These are phyloP conservation scores for Palloptera scutellata DNA, from an alignment of 2,888 invertebrate species.

Conservation along the genomic window DNA sequence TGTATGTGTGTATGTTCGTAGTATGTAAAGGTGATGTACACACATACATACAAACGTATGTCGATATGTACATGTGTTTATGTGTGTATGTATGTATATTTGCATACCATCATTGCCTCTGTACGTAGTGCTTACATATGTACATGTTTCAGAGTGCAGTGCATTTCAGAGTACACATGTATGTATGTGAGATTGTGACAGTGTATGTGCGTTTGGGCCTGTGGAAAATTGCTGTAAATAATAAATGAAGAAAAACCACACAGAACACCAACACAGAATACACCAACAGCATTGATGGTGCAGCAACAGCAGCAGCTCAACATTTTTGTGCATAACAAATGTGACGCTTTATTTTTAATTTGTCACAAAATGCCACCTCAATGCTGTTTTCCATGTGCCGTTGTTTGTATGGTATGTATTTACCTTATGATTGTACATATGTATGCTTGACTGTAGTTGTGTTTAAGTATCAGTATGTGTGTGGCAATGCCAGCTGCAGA, in stretches of 20 bases:
- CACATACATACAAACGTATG: neutral
- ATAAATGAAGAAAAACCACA: slow-evolving; percentile 37
- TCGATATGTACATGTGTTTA: slow-evolving; percentile 6
- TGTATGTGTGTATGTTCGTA: too few relatives aligned
- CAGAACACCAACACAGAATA: slow-evolving; percentile 15
- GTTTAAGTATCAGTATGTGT: too few relatives aligned
- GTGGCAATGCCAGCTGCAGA: too few relatives aligned
- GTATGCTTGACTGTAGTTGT: too few relatives aligned
- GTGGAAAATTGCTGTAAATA: slow-evolving; percentile 34
- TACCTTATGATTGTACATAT: neutral
- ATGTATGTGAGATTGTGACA: too few relatives aligned
- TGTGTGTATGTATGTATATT: neutral
- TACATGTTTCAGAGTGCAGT: too few relatives aligned
- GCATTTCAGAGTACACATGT: too few relatives aligned
- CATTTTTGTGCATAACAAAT: slow-evolving; percentile 39
- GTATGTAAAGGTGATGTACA: too few relatives aligned
- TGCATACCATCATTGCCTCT: neutral
- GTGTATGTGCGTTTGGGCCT: neutral
- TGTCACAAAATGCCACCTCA: slow-evolving; percentile 41
- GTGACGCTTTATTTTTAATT: slow-evolving; percentile 45
- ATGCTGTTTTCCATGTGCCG: neutral
- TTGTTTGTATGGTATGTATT: slow-evolving; percentile 1
- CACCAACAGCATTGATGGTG: neutral
- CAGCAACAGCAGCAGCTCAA: neutral
- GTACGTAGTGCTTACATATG: too few relatives aligned